Evolutionary conservation across 2,113 vertebrate species (phyloP).

Genomic region (Pteruthius melanotis): DNA sequence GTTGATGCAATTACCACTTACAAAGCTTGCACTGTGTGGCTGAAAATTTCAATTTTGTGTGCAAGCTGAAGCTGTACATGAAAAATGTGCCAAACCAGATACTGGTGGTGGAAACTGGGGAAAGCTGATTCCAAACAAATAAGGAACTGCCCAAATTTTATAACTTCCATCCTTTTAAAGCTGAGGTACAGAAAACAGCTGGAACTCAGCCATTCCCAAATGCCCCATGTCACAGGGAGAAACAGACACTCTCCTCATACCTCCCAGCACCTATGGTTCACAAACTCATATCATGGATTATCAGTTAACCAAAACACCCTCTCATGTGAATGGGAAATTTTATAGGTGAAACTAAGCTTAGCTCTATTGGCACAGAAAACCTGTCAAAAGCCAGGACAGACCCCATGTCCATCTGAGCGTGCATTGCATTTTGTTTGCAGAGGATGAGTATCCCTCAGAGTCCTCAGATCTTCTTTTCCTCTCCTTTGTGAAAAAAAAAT

Average conservation of each 20-base stretch:
- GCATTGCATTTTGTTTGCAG: not conserved
- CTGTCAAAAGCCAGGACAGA: not conserved
- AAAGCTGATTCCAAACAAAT: not conserved
- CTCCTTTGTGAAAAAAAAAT: not conserved
- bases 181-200: not conserved
- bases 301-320: not conserved
- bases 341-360: not conserved
- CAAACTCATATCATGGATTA: not conserved
- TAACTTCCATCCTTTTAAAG: not conserved
- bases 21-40: not conserved
- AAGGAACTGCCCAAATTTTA: not conserved
- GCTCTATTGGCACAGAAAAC: not conserved
- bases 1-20: slow-evolving; percentile 61
- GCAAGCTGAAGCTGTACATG: not conserved
- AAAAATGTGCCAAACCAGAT: not conserved
- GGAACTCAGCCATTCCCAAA: not conserved
- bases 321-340: not conserved
- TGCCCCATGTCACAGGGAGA: not conserved
- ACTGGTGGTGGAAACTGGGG: not conserved
- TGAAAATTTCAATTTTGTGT: slow-evolving; percentile 40
- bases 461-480: not conserved
- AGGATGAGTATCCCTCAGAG: not conserved
- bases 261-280: not conserved
- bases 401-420: not conserved
- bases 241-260: not conserved